Percentiles rank a stretch among this genome's conserved stretches.
Evolutionary conservation across 2,797 vertebrate genomes (phyloP).

Genomic region (Oreochromis mossambicus): DNA sequence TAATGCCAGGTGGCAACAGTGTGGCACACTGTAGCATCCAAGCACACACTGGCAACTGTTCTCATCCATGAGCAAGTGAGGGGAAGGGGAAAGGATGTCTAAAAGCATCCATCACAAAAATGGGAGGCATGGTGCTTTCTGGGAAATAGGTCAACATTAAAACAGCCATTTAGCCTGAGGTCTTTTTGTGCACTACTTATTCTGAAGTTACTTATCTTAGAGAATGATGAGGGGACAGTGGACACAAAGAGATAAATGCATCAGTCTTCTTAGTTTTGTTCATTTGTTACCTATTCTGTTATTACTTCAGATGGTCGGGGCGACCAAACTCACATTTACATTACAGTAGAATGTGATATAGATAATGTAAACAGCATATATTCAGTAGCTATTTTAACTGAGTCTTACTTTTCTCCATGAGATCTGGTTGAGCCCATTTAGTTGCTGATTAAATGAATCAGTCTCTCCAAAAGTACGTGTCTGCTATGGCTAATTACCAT

Average conservation of each 20-base stretch:
- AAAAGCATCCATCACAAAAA: conserved; percentile 58
- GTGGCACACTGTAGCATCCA: neutral
- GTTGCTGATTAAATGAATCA: neutral
- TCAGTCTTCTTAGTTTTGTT: neutral
- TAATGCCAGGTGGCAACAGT: neutral
- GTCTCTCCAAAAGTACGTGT: neutral
- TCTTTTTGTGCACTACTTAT: conserved; percentile 13
- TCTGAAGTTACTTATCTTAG: conserved; percentile 4
- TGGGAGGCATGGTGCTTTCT: conserved; percentile 8
- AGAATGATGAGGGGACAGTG: neutral
- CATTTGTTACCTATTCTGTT: neutral
- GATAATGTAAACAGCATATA: neutral
- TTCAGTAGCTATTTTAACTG: neutral
- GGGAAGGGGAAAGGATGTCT: conserved; percentile 24
- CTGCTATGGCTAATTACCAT: neutral
- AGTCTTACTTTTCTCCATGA: neutral
- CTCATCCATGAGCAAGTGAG: neutral
- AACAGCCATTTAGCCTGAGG: conserved; percentile 20
- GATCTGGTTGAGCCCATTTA: neutral
- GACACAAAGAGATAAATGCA: neutral
- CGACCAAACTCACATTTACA: neutral
- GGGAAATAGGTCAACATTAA: conserved; percentile 52
- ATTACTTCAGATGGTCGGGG: neutral
- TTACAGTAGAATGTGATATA: neutral
- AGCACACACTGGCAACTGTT: neutral